Evolutionary conservation across 2,113 vertebrate genomes (phyloP).

Genomic region (Malurus alboscapulatus): DNA sequence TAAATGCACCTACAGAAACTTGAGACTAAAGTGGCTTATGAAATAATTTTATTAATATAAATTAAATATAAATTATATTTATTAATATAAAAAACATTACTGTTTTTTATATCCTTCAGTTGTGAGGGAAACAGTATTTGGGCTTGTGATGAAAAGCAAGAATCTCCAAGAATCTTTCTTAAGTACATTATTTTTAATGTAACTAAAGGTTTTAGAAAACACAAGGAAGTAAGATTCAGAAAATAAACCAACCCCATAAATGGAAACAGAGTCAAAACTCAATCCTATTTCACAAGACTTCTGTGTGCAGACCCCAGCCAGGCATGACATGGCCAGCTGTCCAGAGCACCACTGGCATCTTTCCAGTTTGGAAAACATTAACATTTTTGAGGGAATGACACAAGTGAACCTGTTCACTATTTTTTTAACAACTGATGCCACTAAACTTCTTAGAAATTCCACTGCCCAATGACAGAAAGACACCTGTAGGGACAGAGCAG

Average conservation of each 20-base stretch:
- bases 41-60: not conserved
- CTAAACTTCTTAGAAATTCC: not conserved
- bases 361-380: not conserved
- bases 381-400: not conserved
- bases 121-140: not conserved
- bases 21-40: not conserved
- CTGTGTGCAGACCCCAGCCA: not conserved
- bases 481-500: not conserved
- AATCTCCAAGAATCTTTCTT: not conserved
- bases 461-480: not conserved
- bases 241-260: not conserved
- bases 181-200: not conserved
- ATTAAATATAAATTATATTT: too few relatives aligned
- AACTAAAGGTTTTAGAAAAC: not conserved
- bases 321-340: not conserved
- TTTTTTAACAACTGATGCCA: not conserved
- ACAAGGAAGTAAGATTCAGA: not conserved
- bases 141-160: not conserved
- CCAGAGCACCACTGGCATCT: not conserved
- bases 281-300: not conserved
- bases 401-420: not conserved
- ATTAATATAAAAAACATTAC: too few relatives aligned
- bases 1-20: not conserved
- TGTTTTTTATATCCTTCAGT: not conserved
- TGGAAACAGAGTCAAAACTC: not conserved